phyloP scores from a whole-genome alignment of 1,140 invertebrate genomes.

The Paracyclopina nana region DNA sequence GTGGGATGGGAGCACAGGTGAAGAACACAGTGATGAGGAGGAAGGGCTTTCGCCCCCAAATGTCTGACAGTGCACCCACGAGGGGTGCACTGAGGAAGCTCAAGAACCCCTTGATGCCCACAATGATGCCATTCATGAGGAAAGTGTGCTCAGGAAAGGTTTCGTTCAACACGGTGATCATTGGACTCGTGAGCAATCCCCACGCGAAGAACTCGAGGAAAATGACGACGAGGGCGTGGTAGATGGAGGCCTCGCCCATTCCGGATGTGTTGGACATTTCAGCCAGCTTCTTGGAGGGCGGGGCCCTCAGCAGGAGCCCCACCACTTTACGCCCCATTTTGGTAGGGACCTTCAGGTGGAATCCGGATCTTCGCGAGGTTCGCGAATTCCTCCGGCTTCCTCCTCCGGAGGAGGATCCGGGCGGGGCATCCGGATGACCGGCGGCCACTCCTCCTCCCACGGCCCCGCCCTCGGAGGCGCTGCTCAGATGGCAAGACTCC shows the following conservation, averaged over 20 bases:
- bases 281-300: conserved; percentile 15
- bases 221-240: conserved; percentile 94
- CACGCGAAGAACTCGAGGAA: conserved; percentile 99
- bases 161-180: conserved; percentile 85
- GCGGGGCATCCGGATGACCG: neutral
- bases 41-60: conserved; percentile 96
- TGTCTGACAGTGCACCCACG: conserved; percentile 71
- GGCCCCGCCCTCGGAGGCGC: conserved; percentile 74
- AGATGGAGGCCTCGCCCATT: conserved; percentile 78
- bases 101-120: conserved; percentile 60
- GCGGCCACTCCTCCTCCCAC: conserved; percentile 50
- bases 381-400: neutral
- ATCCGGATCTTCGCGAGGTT: neutral
- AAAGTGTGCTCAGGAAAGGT: conserved; percentile 98
- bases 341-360: neutral
- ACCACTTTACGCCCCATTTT: conserved; percentile 3
- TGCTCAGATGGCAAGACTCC: conserved; percentile 50
- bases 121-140: conserved; percentile 97
- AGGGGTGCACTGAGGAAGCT: conserved; percentile 8
- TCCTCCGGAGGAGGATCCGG: conserved; percentile 31
- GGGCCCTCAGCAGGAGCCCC: conserved; percentile 3
- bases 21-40: conserved; percentile 95
- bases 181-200: conserved; percentile 92
- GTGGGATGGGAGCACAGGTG: conserved; percentile 93
- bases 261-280: conserved; percentile 34